Evolutionary conservation across 2,888 invertebrate species (phyloP), one percentile per base, ranked within the genome.

Genomic region (Apotomis turbidana): DNA sequence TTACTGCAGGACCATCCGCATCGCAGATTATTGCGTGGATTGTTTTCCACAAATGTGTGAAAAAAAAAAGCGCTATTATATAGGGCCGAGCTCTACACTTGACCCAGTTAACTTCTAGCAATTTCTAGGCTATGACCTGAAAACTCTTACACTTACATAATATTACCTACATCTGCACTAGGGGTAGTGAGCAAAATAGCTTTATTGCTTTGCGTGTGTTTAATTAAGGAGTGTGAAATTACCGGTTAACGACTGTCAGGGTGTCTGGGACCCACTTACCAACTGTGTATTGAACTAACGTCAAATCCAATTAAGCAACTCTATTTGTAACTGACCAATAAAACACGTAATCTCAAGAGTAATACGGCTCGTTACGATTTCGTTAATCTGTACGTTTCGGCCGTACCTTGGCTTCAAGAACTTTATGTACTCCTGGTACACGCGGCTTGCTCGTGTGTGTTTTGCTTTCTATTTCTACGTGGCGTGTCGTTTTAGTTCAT

Each of bases 51-150:
- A 52, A n/a, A 51, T 41, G 61, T 51, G 71, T 52, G 67, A n/a
- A n/a, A n/a, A n/a, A 61, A 69, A 68, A 67, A 60, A 67, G 51
- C 54, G 36, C 61, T 57, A 71, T 67, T 71, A 57, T 68, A 55
- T 61, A 44, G 61, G 57, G 51, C 57, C 67, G 71, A 57, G 66
- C 38, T 62, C 8, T 61, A 62, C 61, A 68, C 71, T 68, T 72
- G 72, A 72, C 72, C 68, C 58, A 59, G 68, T 72, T 72, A 68
- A 68, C 46, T 62, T 72, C 62, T 62, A 63, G 54, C 52, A 61
- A 9, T 68, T 68, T 71, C 71, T 71, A 36, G 71, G 71, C 57
- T 71, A 36, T 41, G 67, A 68, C 71, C 62, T 71, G 55, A 67
- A 66, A 71, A 61, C 54, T 49, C 51, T 71, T 62, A 67, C 67